Percentiles rank a stretch among this genome's conserved stretches.
phyloP scores from a whole-genome alignment of 2,113 vertebrate species.

The Xiphophorus maculatus region DNA sequence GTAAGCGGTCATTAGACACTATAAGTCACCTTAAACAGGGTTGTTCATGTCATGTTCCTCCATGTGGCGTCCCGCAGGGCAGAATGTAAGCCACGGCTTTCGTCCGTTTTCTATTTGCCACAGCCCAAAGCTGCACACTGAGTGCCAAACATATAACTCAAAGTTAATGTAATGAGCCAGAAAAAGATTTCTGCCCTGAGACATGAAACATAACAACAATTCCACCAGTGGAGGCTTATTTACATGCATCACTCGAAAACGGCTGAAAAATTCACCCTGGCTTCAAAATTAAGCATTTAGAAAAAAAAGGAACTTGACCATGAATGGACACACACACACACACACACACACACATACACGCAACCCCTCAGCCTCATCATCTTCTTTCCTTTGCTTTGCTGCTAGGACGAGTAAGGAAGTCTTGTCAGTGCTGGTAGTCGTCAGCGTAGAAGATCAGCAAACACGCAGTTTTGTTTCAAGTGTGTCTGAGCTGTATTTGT shows the following conservation, averaged over 20 bases:
- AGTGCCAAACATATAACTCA: conserved; percentile 19
- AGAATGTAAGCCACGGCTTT: conserved; percentile 22
- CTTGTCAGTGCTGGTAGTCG: conserved; percentile 64
- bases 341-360: neutral
- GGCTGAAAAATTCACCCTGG: conserved; percentile 43
- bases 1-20: conserved; percentile 45
- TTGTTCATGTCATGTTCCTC: conserved; percentile 46
- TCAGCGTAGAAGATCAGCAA: conserved; percentile 52
- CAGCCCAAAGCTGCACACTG: conserved; percentile 16
- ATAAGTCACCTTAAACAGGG: conserved; percentile 29
- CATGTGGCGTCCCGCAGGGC: conserved; percentile 26
- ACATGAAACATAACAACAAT: conserved; percentile 27
- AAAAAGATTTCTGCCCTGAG: conserved; percentile 13
- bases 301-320: conserved; percentile 26
- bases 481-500: conserved; percentile 26
- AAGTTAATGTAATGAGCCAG: conserved; percentile 37
- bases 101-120: neutral
- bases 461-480: conserved; percentile 53
- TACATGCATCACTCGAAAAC: conserved; percentile 44
- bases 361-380: conserved; percentile 15
- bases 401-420: conserved; percentile 61
- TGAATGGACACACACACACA: conserved; percentile 10
- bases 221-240: conserved; percentile 38
- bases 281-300: conserved; percentile 17
- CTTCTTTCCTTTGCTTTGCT: conserved; percentile 30